phyloP scores from a whole-genome alignment of 2,113 vertebrate species.

The Pedionomus torquatus region DNA sequence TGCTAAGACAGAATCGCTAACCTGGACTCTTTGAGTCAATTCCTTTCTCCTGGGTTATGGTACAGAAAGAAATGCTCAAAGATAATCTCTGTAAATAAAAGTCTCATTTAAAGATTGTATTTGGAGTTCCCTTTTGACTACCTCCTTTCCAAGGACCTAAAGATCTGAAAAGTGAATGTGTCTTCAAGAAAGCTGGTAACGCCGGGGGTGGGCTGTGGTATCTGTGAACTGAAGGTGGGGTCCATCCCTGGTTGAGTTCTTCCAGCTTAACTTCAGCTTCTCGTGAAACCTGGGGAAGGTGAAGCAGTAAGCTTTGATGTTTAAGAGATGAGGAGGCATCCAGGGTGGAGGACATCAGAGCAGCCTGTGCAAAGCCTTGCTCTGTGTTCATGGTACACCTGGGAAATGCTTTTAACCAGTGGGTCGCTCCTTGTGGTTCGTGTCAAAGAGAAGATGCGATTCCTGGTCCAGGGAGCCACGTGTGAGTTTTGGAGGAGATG shows the following conservation, averaged over 20 bases:
- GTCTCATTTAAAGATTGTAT: background rate
- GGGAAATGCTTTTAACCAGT: background rate
- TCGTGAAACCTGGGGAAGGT: background rate
- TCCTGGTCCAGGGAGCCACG: background rate
- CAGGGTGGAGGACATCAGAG: background rate
- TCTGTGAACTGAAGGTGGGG: background rate
- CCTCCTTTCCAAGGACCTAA: background rate
- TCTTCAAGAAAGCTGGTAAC: background rate
- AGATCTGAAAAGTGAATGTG: background rate
- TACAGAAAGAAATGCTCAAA: background rate
- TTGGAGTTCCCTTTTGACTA: background rate
- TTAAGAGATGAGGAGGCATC: background rate
- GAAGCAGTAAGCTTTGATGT: background rate
- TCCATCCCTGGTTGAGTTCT: accelerated
- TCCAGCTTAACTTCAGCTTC: background rate
- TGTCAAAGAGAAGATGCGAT: too few species aligned
- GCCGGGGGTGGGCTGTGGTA: background rate
- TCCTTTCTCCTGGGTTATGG: background rate
- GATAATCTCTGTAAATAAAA: background rate
- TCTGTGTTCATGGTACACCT: accelerated
- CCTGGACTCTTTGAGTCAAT: background rate
- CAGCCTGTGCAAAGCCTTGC: accelerated
- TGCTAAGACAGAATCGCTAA: background rate
- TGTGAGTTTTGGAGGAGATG: background rate
- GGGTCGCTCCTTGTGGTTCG: accelerated